Percentiles rank a stretch among this genome's conserved stretches.
phyloP scores from a whole-genome alignment of 2,113 vertebrate species.

The Ursus arctos region DNA sequence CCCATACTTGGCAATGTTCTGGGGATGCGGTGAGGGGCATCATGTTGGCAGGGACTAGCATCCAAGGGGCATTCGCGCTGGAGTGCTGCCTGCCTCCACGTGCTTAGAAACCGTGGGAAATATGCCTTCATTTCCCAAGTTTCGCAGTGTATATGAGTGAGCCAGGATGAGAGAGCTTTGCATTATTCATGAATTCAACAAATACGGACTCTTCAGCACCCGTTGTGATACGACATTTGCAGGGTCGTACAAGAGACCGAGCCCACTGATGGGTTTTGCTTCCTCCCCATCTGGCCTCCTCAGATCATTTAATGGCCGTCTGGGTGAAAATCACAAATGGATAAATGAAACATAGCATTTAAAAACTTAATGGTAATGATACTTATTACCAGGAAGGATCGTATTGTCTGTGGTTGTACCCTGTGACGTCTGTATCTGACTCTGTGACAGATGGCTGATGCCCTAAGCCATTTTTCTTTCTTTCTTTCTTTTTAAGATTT shows the following conservation, averaged over 20 bases:
- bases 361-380: background rate
- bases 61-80: rapidly evolving
- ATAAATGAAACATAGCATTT: background rate
- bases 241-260: rapidly evolving
- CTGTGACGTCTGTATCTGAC: background rate
- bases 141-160: background rate
- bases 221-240: background rate
- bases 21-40: background rate
- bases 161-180: background rate
- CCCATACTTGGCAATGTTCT: background rate
- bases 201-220: background rate
- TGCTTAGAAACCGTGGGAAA: background rate
- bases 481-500: background rate
- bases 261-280: background rate
- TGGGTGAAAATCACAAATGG: background rate
- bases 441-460: background rate
- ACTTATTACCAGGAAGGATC: background rate
- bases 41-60: background rate
- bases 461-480: background rate
- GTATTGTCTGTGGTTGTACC: background rate
- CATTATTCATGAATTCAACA: background rate
- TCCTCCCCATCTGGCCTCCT: background rate
- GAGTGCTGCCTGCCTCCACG: rapidly evolving
- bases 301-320: background rate
- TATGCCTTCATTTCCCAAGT: no score